phyloP scores from a whole-genome alignment of 64 coral and sea anemone genomes.

The Dendronephthya gigantea region DNA sequence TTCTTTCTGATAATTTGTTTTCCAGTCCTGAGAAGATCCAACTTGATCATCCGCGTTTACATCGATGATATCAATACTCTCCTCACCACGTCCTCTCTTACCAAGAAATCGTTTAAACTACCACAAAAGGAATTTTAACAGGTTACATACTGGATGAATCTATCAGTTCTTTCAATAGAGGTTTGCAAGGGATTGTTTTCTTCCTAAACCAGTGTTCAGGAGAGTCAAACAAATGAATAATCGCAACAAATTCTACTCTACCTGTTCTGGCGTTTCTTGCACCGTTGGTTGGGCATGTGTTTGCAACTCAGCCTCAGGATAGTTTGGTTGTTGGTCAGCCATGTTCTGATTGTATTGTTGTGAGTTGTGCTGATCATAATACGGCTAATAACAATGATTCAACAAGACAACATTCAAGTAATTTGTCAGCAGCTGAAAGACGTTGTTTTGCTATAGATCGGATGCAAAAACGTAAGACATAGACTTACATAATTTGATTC shows the following conservation, averaged over 20 bases:
- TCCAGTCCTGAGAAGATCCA: conserved; percentile 34
- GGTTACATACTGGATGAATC: too few species aligned
- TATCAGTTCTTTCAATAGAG: too few species aligned
- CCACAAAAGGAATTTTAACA: too few species aligned
- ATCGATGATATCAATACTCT: conserved; percentile 85
- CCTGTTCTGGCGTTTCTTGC: background rate
- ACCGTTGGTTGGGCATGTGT: background rate
- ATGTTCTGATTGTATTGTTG: background rate
- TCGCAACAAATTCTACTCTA: background rate
- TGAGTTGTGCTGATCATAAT: background rate
- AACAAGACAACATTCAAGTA: too few species aligned
- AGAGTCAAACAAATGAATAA: too few species aligned
- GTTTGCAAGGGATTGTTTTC: too few species aligned
- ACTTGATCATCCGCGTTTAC: conserved; percentile 74
- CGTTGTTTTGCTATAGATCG: background rate
- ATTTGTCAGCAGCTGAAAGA: too few species aligned
- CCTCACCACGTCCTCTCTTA: conserved; percentile 40
- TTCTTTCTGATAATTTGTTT: conserved; percentile 63
- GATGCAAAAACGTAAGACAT: background rate
- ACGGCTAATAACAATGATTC: background rate
- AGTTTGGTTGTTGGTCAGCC: background rate
- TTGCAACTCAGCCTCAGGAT: background rate
- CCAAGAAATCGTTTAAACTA: conserved; percentile 35
- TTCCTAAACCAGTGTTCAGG: too few species aligned
- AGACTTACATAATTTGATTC: background rate